Percentiles rank a stretch among this genome's conserved stretches.
phyloP scores from a whole-genome alignment of 2,797 vertebrate species.

The Schizopygopsis pylzovi region DNA sequence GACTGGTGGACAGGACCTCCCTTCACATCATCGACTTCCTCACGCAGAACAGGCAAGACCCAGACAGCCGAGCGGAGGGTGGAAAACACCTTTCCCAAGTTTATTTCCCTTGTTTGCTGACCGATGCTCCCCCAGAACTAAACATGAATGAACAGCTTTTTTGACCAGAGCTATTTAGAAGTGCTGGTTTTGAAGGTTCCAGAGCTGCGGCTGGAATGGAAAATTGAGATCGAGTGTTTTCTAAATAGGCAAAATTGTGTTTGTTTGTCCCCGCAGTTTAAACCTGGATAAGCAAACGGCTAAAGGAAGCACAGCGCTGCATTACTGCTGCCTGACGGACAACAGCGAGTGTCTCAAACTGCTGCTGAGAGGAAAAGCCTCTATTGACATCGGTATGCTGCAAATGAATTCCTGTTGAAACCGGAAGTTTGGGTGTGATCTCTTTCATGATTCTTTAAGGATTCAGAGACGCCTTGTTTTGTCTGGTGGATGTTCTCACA shows the following conservation, averaged over 20 bases:
- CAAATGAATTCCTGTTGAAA: neutral
- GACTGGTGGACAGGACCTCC: constrained; percentile 95
- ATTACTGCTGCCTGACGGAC: constrained; percentile 98
- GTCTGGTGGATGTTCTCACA: constrained; percentile 33
- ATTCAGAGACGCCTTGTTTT: constrained; percentile 23
- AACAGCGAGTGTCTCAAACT: constrained; percentile 98
- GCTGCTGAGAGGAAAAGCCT: constrained; percentile 94
- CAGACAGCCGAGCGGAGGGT: constrained; percentile 18
- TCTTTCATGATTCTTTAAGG: neutral
- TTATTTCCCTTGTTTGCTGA: neutral
- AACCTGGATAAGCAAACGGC: constrained; percentile 96
- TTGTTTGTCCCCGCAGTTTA: constrained; percentile 74
- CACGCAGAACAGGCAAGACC: constrained; percentile 92
- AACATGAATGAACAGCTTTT: neutral
- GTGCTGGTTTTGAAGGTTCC: neutral
- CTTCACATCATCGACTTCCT: constrained; percentile 98
- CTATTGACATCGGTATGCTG: constrained; percentile 92
- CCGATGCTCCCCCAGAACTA: neutral
- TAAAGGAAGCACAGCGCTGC: constrained; percentile 96
- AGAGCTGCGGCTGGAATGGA: neutral
- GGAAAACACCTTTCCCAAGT: constrained; percentile 9
- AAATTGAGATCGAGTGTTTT: neutral
- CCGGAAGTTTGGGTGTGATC: constrained; percentile 11
- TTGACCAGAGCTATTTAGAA: constrained; percentile 18
- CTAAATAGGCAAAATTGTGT: neutral